Evolutionary conservation across 35 echinoderm and acorn worm genomes (phyloP), one percentile per base, ranked within the genome.

Genomic region (Stichopus chloronotus): DNA sequence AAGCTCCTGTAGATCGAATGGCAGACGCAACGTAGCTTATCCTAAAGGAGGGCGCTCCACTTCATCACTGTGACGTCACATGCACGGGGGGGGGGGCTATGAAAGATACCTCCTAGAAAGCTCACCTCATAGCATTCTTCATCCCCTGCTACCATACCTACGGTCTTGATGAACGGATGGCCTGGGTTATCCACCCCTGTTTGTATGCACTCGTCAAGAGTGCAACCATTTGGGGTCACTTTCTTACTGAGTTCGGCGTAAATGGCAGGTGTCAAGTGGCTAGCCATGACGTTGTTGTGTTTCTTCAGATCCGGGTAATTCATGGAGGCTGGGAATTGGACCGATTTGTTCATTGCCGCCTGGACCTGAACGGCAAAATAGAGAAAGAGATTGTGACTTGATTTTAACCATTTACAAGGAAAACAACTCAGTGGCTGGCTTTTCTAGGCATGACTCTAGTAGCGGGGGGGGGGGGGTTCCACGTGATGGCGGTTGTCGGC

Each of bases 121-220:
- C 63, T 78, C 76, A 99, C 97, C 94, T 95, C 97, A 52, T 99
- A 99, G 56, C 91, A 95, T 52, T 99, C 97, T 79, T 99, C 97
- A 56, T 99, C 97, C 16, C 97, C 95, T 6, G 97, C 97, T 14
- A 99, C 97, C 92, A 96, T 96, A 1, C 97, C 97, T 55, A 99
- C 97, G 21, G 97, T 99, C 87, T 96, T 96, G 92, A 99, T 99
- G 87, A 99, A 99, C 0, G 97, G 97, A 94, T 99, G 97, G 63
- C 97, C 95, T 19, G 95, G 97, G 94, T 99, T 99, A 92, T 99
- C 97, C n/a, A 99, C 97, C 5, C 97, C 97, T 6, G 97, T 99
- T 59, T 99, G 97, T 20, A 99, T 99, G 53, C 93, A 95, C 25
- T 95, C 72, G 83, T 99, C 97, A 25, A 99, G 58, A 61, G 97